Evolutionary conservation across 2,113 vertebrate genomes (phyloP), one percentile per base, ranked within the genome.

Genomic region (Cygnus buccinator): DNA sequence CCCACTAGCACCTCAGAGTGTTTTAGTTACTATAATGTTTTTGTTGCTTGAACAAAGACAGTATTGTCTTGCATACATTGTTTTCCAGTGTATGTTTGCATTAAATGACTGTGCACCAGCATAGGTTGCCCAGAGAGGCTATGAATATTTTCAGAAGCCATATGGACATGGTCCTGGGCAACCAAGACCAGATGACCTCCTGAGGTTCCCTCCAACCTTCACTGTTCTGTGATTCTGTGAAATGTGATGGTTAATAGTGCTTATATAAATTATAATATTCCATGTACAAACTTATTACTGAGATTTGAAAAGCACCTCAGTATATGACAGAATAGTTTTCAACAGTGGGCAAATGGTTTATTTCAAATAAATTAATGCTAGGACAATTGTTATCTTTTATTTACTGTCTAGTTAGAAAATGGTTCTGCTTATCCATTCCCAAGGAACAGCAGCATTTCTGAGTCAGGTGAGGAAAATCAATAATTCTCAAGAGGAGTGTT

Each of bases 71-170:
- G 8, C 1, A 6, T 11, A 13, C 16, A 28, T 17, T 39, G 2
- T 37, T 84, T 81, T 71, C 48, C 17, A 14, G 11, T 0, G 0
- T 21, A 39, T 31, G 4, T n/a, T 44, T 87, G 26, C 1, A 0
- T 58, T n/a, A 76, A 52, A 68, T 39, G 55, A 37, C 37, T 13
- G 28, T 62, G 11, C 19, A 31, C 43, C 58, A 68, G 6, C 37
- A 82, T 16, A 67, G 21, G 11, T 52, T 82, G 35, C 26, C 61
- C 26, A 22, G 8, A 11, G 39, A 82, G 2, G 4, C 10, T 31
- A 16, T 50, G 13, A 29, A 66, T 50, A 10, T 41, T 22, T 28
- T 55, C 14, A 66, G 16, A 79, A 66, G 12, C 21, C 25, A 3
- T 4, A 31, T 52, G 2, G 14, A 29, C 18, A 16, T 7, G 3